phyloP scores from a whole-genome alignment of 2,113 vertebrate genomes.

The Camelus dromedarius region DNA sequence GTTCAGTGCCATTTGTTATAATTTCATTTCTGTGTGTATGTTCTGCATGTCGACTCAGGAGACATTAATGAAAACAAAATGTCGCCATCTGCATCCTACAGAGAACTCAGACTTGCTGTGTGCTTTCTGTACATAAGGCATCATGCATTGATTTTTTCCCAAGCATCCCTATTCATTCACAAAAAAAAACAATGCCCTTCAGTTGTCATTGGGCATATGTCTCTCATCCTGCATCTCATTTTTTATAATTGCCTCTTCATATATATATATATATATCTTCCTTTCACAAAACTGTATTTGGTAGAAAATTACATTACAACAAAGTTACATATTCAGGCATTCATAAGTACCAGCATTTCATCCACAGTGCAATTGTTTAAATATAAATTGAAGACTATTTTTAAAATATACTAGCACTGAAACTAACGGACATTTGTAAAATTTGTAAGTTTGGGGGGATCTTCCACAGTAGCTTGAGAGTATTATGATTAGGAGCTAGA shows the following conservation, averaged over 20 bases:
- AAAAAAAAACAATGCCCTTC: neutral
- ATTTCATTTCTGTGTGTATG: neutral
- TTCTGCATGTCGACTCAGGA: neutral
- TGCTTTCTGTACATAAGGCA: neutral
- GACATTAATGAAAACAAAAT: constrained; percentile 59
- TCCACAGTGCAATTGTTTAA: neutral
- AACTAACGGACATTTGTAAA: constrained; percentile 38
- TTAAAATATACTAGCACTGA: constrained; percentile 10
- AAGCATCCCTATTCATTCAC: neutral
- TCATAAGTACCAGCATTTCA: neutral
- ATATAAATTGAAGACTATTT: neutral
- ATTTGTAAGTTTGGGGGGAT: neutral
- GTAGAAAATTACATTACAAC: neutral
- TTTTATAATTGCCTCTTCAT: neutral
- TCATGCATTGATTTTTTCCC: neutral
- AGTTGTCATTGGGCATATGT: neutral
- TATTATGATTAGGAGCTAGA: neutral
- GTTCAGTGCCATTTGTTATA: neutral
- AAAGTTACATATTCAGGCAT: neutral
- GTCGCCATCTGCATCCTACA: neutral
- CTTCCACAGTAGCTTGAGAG: neutral
- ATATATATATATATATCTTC: neutral
- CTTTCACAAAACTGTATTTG: neutral
- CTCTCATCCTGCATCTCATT: neutral
- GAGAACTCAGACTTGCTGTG: neutral